Evolutionary conservation across 2,888 invertebrate genomes (phyloP), one percentile per base, ranked within the genome.

Genomic region (Acleris laterana): DNA sequence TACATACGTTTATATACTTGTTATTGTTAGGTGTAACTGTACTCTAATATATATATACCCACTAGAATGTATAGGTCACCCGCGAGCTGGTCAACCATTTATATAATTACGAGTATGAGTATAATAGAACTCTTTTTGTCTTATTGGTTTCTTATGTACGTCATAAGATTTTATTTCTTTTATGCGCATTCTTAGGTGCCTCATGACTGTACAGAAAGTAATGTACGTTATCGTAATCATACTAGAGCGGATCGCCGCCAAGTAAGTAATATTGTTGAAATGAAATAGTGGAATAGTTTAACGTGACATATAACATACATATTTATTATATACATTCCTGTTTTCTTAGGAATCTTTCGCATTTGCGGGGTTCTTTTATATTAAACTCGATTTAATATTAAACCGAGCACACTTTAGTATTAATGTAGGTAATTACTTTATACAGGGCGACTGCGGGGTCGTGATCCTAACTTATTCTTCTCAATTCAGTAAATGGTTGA

Each of bases 1-100:
- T 90, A 89, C 79, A 89, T 89, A 87, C 77, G 66, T 73, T 69
- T 67, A 69, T 82, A 77, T 80, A 82, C 75, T 79, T 79, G 82
- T 77, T 75, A 79, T 77, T 83, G 84, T 74, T 81, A 75, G 77
- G 77, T 62, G 51, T 77, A 78, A 78, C 75, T 72, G 62, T 76
- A 79, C 83, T 81, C 77, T 77, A 79, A 38, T 38, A 38, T 13
- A 38, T 38, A 38, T 13, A 38, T 80, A 79, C 78, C 74, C 77
- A 74, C 69, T 83, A 81, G 78, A 75, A 65, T 72, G 75, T 77
- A 75, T 74, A 74, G 75, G 55, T 5, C 9, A 49, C 16, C 19
- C 49, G 58, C 48, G 62, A 66, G 51, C 51, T 66, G 66, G 66
- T 51, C 66, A 66, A 66, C 56, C 38, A 52, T 52, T 20, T 50